Base-by-base conservation (phyloP, 2,797 vertebrate species). In the Galaxias olidus region DNA sequence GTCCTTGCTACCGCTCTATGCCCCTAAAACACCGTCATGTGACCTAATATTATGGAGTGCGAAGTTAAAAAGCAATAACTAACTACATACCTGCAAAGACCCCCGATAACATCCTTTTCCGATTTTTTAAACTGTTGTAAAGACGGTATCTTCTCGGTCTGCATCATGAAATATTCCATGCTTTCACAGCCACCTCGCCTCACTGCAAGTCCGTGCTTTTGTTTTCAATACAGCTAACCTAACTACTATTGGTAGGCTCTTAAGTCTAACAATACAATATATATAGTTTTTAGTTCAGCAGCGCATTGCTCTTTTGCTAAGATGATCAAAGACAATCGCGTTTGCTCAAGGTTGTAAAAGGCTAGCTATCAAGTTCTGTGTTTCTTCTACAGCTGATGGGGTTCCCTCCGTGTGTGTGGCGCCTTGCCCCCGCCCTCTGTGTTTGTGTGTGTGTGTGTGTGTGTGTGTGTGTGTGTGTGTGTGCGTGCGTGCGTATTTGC, bases 81-180 rank as follows among this genome's bases (percentile, higher is more conserved):
- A 2, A 3, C 30, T 83, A 90, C 94, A 80, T 87, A 96, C 95
- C 95, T 96, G 92, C 95, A 96, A 62, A 96, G 93, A 73, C 95
- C 95, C 43, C 95, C 95, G 67, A 96, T 96, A 64, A 96, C 95
- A 85, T 96, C 95, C 89, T 96, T 95, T 87, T 96, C 95, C 76
- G 93, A 93, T 90, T 96, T 95, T 90, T 95, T 95, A 91, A 96
- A 96, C 86, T 95, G 94, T 88, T 95, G 94, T 86, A 95, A 89
- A 82, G 93, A 93, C 72, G 92, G 86, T 65, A 95, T 91, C 93
- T 96, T 96, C 89, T 94, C 94, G 82, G 94, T 91, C 86, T 94
- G 95, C 91, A 96, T 94, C 94, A 96, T 93, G 92, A 96, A 96
- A 92, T 96, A 96, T 91, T 95, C 95, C 95, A 96, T 96, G 91